A percentile compares a stretch with the other conserved stretches of the same genome.
phyloP scores from a whole-genome alignment of 2,888 invertebrate genomes.

The Apotomis capreana region DNA sequence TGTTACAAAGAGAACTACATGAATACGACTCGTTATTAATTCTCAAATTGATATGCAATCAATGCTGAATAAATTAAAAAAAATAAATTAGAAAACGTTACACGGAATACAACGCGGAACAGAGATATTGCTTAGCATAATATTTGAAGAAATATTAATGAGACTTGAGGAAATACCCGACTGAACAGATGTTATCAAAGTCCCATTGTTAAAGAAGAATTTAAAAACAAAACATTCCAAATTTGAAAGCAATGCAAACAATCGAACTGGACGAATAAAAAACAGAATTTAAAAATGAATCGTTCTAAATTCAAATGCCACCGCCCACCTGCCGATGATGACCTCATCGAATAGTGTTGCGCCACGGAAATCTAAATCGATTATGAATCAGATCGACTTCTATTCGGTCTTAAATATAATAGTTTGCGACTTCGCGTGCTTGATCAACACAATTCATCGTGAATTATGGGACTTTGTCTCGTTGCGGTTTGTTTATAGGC shows the following conservation, averaged over 20 bases:
- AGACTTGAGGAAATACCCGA: constrained; percentile 1
- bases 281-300: constrained; percentile 49
- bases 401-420: constrained; percentile 52
- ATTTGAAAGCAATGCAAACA: constrained; percentile 31
- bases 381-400: constrained; percentile 55
- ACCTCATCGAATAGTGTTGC: constrained; percentile 63
- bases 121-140: constrained; percentile 17
- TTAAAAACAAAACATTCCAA: constrained; percentile 19
- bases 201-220: constrained; percentile 21
- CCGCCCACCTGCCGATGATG: constrained; percentile 56
- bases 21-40: constrained; percentile 12
- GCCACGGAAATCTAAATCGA: constrained; percentile 56
- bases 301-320: constrained; percentile 44
- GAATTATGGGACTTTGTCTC: constrained; percentile 75
- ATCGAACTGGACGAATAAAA: constrained; percentile 43
- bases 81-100: constrained; percentile 18
- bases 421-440: constrained; percentile 70
- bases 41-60: constrained; percentile 18
- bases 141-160: constrained; percentile 14
- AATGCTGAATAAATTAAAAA: constrained; percentile 33
- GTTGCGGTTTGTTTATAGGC: constrained; percentile 74
- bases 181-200: constrained; percentile 26
- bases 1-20: neutral
- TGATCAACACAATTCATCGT: constrained; percentile 72
- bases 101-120: constrained; percentile 26